Evolutionary conservation across 2,888 invertebrate genomes (phyloP), one percentile per base, ranked within the genome.

Genomic region (Anthophora plumipes): DNA sequence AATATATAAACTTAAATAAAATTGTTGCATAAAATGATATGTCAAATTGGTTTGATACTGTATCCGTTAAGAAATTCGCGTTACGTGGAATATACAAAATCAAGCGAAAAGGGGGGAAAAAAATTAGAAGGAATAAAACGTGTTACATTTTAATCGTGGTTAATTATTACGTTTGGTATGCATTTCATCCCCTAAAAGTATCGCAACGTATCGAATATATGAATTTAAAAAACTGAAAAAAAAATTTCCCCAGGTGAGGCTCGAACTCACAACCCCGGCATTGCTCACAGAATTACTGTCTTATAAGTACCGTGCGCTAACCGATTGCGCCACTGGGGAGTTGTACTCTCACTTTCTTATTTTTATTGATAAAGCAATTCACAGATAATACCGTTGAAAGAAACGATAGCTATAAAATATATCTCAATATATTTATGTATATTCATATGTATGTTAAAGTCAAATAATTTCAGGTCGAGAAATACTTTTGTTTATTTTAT

Each of bases 231-330:
- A 50, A n/a, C 37, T 1, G 91, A 90, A 91, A 94, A 95, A 95
- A 94, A 94, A 93, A 93, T 94, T 98, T 97, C 97, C 97, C 98
- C 97, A 97, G 98, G 98, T 98, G 98, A 98, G 98, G 98, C 97
- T 98, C 98, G 98, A 98, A 98, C 98, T 98, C 98, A 97, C 98
- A 98, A 98, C 98, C 98, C 98, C 98, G 98, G 98, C 98, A 98
- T 98, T 94, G 97, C 98, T 98, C 97, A 97, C 96, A 96, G 96
- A 96, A 9, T 43, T 95, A 98, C 98, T 98, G 98, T 96, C 97
- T 96, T 97, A 98, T 98, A 98, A 98, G 98, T 98, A 98, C 98
- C 98, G 98, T 98, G 98, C 98, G 98, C 98, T 98, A 98, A 98
- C 98, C 98, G 97, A 98, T 98, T 98, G 98, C 98, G 98, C 98